A percentile compares a stretch with the other conserved stretches of the same genome.
Conservation (phyloP, 2,888 invertebrate genomes). For the Allolobophora icterica region DNA sequence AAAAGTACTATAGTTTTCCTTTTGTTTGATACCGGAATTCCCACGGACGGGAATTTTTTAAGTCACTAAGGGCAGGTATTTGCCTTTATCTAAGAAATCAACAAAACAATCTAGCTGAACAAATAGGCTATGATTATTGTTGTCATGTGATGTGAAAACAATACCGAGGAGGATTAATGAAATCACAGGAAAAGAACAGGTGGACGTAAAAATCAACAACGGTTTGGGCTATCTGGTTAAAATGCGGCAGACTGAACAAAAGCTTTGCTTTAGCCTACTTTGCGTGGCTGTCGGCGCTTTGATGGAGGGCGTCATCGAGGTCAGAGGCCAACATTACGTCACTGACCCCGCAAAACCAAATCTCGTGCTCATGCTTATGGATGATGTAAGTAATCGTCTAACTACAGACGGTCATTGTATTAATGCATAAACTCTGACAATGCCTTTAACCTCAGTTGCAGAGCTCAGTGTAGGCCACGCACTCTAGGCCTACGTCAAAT, state of each 20-base stretch:
- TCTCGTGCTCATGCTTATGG: not conserved
- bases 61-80: not conserved
- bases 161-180: not conserved
- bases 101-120: not conserved
- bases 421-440: no score
- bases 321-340: not conserved
- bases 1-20: no score
- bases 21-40: not conserved
- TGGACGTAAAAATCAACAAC: not conserved
- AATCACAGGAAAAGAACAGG: not conserved
- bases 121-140: not conserved
- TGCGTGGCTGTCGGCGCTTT: not conserved
- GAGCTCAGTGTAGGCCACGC: no score
- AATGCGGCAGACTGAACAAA: not conserved
- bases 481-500: no score
- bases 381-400: not conserved
- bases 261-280: not conserved
- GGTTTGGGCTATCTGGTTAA: not conserved
- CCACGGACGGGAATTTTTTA: not conserved
- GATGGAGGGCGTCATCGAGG: not conserved
- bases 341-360: not conserved
- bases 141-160: not conserved
- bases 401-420: no score
- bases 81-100: not conserved
- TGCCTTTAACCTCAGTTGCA: no score